phyloP scores from a whole-genome alignment of 1,140 invertebrate genomes.

The Hydropsyche tenuis region DNA sequence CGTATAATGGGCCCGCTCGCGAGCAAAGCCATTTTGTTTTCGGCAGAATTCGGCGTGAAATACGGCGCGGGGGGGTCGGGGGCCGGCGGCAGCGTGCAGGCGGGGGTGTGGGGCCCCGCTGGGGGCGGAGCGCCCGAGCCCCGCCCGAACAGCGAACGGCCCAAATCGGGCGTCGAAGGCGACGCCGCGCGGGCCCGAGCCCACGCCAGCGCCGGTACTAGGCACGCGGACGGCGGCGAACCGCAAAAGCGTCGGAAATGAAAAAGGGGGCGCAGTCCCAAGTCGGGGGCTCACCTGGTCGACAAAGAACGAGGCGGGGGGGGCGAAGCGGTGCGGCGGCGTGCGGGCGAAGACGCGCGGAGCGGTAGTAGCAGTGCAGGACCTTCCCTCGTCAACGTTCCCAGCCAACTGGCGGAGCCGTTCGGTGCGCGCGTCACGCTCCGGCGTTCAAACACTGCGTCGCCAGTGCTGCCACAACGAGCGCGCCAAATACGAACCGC shows the following conservation, averaged over 20 bases:
- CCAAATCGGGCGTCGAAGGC: not conserved
- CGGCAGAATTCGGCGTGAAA: conserved; percentile 45
- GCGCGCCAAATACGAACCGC: conserved; percentile 53
- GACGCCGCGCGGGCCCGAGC: not conserved
- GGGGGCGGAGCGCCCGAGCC: not conserved
- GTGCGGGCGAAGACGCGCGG: too few species aligned
- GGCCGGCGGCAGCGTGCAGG: not conserved
- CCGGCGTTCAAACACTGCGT: conserved; percentile 51
- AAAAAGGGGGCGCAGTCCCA: too few species aligned
- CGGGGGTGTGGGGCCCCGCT: not conserved
- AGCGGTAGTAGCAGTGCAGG: too few species aligned
- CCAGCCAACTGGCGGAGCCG: conserved; percentile 20
- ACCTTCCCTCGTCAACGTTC: not conserved
- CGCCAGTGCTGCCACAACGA: conserved; percentile 49
- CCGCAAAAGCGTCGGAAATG: too few species aligned
- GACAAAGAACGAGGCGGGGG: too few species aligned
- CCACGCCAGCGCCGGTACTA: not conserved
- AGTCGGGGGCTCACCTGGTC: too few species aligned
- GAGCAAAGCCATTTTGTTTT: conserved; percentile 48
- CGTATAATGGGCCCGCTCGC: conserved; percentile 44
- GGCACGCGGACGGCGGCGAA: too few species aligned
- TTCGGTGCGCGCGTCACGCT: conserved; percentile 54
- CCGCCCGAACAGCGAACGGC: not conserved
- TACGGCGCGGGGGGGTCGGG: conserved; percentile 32
- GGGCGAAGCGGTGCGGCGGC: too few species aligned